phyloP scores from a whole-genome alignment of 2,888 invertebrate species.

The Ditylenchus weischeri region DNA sequence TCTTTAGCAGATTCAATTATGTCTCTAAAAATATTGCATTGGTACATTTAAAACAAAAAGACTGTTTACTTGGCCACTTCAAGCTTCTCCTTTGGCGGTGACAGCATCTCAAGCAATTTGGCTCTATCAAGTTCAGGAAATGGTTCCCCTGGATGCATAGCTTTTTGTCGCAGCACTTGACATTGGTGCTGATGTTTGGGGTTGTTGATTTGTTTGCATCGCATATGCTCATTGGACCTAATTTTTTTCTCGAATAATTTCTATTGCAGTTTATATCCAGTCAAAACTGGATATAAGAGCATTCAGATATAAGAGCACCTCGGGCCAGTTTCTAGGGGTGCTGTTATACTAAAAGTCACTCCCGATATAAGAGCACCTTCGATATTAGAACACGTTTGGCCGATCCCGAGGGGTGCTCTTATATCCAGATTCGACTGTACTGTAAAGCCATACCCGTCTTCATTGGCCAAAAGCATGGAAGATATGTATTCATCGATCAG shows the following conservation, averaged over 20 bases:
- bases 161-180: slow-evolving; percentile 29
- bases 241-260: not conserved
- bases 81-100: slow-evolving; percentile 22
- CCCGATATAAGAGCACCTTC: too few relatives aligned
- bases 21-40: not conserved
- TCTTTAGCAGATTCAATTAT: slow-evolving; percentile 12
- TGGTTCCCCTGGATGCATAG: slow-evolving; percentile 24
- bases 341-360: too few relatives aligned
- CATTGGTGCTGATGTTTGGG: slow-evolving; percentile 27
- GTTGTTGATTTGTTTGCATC: slow-evolving; percentile 14
- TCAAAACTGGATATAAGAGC: too few relatives aligned
- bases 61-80: slow-evolving; percentile 18
- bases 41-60: not conserved
- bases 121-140: slow-evolving; percentile 21
- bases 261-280: not conserved
- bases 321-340: too few relatives aligned
- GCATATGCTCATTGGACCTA: slow-evolving; percentile 6
- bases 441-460: slow-evolving; percentile 15
- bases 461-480: slow-evolving; percentile 26
- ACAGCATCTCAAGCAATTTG: slow-evolving; percentile 21
- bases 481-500: slow-evolving; percentile 32
- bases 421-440: too few relatives aligned
- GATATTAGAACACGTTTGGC: too few relatives aligned
- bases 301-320: too few relatives aligned
- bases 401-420: too few relatives aligned